These are phyloP conservation scores for Scelioninae gen. 1 DNA, from an alignment of 2,888 invertebrate species.

Conservation along the genomic window DNA sequence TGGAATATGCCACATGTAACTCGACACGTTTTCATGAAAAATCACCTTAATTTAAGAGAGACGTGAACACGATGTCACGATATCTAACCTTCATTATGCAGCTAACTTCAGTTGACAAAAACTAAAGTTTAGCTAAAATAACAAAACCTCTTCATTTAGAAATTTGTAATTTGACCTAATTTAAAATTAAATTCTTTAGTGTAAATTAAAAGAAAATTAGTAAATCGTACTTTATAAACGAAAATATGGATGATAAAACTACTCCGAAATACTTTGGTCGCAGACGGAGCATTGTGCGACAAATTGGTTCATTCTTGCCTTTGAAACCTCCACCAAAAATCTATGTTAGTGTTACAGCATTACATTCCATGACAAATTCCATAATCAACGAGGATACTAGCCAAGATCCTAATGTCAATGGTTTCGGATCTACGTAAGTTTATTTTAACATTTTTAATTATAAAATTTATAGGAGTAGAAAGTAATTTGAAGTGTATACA, in stretches of 20 bases:
- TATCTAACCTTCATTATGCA: too few species aligned
- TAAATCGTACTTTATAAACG: neutral
- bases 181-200: too few species aligned
- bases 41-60: too few species aligned
- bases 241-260: conserved; percentile 49
- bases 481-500: too few species aligned
- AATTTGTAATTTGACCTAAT: too few species aligned
- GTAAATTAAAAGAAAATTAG: neutral
- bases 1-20: too few species aligned
- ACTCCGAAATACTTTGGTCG: conserved; percentile 81
- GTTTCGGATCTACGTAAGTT: conserved; percentile 71
- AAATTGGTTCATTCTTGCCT: conserved; percentile 82
- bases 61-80: too few species aligned
- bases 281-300: conserved; percentile 81
- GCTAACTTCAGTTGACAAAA: too few species aligned
- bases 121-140: too few species aligned
- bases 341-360: conserved; percentile 82
- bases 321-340: conserved; percentile 83
- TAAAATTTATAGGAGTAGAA: too few species aligned
- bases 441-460: conserved; percentile 44
- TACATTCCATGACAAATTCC: conserved; percentile 83
- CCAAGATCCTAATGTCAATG: conserved; percentile 76
- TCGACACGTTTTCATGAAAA: too few species aligned
- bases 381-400: conserved; percentile 82
- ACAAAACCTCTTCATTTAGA: too few species aligned